Conservation (phyloP, 2,888 invertebrate species). For the Alentia gelatinosa region DNA sequence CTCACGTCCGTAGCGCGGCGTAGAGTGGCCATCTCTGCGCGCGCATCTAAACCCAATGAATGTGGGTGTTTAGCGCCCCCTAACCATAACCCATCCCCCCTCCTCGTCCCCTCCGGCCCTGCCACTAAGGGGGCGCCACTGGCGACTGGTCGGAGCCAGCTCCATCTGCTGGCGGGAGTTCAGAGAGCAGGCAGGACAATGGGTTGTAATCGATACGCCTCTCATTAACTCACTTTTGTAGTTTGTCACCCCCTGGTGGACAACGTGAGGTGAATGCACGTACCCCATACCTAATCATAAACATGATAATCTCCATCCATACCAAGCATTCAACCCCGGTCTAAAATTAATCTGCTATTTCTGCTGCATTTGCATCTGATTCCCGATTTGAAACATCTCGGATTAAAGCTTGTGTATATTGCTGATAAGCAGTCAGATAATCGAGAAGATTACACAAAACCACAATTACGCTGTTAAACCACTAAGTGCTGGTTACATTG, state of each 20-base stretch:
- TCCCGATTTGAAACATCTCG: no score
- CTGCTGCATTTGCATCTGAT: no score
- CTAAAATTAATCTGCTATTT: no score
- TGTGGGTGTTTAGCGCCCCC: background rate
- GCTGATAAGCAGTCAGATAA: no score
- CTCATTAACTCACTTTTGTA: background rate
- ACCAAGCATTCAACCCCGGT: no score
- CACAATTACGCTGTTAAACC: no score
- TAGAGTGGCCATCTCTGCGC: background rate
- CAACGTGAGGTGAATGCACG: background rate
- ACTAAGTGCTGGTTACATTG: background rate
- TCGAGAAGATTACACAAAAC: no score
- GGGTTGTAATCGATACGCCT: background rate
- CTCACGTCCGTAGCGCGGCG: background rate
- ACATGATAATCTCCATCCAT: no score
- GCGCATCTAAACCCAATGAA: no score
- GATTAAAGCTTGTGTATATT: no score
- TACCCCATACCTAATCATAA: no score
- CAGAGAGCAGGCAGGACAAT: background rate
- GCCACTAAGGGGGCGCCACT: background rate
- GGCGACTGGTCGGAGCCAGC: background rate
- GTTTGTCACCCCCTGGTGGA: background rate
- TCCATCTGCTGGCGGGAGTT: slow-evolving; percentile 2
- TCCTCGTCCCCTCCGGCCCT: background rate
- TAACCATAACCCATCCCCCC: background rate